phyloP scores from a whole-genome alignment of 2,888 invertebrate genomes.

The Eumacrocentrus americanus region DNA sequence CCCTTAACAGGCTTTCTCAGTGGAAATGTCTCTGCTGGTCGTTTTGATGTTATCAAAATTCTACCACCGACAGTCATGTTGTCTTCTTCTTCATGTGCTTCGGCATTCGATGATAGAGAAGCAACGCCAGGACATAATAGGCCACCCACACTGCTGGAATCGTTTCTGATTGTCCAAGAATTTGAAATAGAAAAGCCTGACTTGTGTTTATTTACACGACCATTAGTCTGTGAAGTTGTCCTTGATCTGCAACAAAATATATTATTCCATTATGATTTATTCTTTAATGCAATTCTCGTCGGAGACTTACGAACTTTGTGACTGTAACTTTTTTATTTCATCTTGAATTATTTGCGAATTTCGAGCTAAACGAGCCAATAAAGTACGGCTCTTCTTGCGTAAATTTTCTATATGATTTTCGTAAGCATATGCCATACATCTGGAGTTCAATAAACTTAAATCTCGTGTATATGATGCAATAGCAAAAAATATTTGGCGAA shows the following conservation, averaged over 20 bases:
- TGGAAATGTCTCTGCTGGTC: slow-evolving; percentile 26
- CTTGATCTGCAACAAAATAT: neutral
- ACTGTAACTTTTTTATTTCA: slow-evolving; percentile 34
- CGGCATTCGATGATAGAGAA: neutral
- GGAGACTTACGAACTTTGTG: slow-evolving; percentile 38
- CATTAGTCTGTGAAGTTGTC: neutral
- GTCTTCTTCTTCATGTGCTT: slow-evolving; percentile 16
- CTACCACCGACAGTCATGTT: slow-evolving; percentile 37
- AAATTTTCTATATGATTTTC: slow-evolving; percentile 34
- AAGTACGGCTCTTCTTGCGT: slow-evolving; percentile 39
- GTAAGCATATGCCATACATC: slow-evolving; percentile 37
- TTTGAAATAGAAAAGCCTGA: slow-evolving; percentile 13
- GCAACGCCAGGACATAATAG: slow-evolving; percentile 36
- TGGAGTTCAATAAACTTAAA: too few relatives aligned
- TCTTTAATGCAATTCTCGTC: neutral
- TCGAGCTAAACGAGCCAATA: slow-evolving; percentile 33
- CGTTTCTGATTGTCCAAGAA: slow-evolving; percentile 42
- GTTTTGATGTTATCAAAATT: slow-evolving; percentile 44
- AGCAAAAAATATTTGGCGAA: too few relatives aligned
- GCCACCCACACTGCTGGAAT: slow-evolving; percentile 36
- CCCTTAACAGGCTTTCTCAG: slow-evolving; percentile 45
- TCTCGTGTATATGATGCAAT: too few relatives aligned
- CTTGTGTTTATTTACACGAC: neutral
- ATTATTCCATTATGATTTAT: neutral
- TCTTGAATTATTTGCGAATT: slow-evolving; percentile 34